Conservation (phyloP, 2,113 vertebrate genomes). For the Barnardius zonarius region DNA sequence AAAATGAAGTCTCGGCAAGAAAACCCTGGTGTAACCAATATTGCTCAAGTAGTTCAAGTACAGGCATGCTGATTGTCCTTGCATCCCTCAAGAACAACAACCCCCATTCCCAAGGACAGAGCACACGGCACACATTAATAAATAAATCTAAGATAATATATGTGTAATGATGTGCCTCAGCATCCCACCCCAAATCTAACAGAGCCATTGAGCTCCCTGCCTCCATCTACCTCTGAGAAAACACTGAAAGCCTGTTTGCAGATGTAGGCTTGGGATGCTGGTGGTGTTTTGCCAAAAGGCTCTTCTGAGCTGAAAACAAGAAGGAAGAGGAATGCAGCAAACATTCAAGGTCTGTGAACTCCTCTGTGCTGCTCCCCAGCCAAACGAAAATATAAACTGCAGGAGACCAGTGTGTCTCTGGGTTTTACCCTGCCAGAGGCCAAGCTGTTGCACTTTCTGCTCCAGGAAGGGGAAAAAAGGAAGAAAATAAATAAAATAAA, state of each 20-base stretch:
- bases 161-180: background rate
- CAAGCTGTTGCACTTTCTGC: background rate
- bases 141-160: background rate
- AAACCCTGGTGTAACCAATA: background rate
- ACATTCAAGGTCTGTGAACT: background rate
- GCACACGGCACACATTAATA: accelerated
- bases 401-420: background rate
- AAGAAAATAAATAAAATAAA: background rate
- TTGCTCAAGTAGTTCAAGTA: background rate
- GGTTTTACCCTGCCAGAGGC: background rate
- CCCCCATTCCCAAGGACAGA: background rate
- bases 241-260: accelerated
- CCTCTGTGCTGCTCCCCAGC: background rate
- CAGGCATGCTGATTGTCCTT: background rate
- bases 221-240: background rate
- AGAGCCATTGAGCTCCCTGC: background rate
- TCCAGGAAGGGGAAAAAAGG: background rate
- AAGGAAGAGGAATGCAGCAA: background rate
- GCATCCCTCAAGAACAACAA: background rate
- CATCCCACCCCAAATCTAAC: background rate
- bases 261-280: background rate
- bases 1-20: background rate
- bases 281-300: background rate
- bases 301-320: background rate
- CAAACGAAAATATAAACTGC: background rate